Conservation (phyloP, 2,113 vertebrate species). For the Lepus americanus region DNA sequence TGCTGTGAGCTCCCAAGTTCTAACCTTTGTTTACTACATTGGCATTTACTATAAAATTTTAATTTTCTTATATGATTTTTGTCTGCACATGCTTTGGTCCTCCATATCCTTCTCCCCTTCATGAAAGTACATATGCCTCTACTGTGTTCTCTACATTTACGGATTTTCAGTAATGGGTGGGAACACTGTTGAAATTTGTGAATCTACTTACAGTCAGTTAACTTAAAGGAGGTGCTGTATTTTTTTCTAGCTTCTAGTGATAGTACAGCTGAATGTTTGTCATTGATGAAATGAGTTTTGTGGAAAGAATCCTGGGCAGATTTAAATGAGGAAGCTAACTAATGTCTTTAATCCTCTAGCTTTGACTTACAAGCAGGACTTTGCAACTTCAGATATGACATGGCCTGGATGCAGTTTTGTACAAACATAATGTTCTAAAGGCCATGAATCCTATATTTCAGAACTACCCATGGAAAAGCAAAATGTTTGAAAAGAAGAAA, state of each 20-base stretch:
- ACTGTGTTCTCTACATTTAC: background rate
- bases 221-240: background rate
- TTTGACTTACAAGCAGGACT: background rate
- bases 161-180: background rate
- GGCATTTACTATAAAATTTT: background rate
- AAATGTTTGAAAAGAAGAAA: slow-evolving; percentile 21
- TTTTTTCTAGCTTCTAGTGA: background rate
- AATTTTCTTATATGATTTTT: background rate
- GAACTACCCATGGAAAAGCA: background rate
- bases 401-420: background rate
- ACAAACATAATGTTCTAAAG: background rate
- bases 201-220: background rate
- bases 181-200: background rate
- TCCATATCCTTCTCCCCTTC: background rate
- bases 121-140: background rate
- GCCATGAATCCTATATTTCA: background rate
- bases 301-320: background rate
- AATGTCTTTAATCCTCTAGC: background rate
- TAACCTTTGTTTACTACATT: too few relatives aligned
- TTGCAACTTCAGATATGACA: background rate
- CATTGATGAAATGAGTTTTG: background rate
- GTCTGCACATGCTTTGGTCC: background rate
- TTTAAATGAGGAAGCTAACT: background rate
- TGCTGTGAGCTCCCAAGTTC: too few relatives aligned
- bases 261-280: background rate